These are phyloP conservation scores for Nephila pilipes DNA, from an alignment of 1,140 invertebrate species.

Conservation along the genomic window DNA sequence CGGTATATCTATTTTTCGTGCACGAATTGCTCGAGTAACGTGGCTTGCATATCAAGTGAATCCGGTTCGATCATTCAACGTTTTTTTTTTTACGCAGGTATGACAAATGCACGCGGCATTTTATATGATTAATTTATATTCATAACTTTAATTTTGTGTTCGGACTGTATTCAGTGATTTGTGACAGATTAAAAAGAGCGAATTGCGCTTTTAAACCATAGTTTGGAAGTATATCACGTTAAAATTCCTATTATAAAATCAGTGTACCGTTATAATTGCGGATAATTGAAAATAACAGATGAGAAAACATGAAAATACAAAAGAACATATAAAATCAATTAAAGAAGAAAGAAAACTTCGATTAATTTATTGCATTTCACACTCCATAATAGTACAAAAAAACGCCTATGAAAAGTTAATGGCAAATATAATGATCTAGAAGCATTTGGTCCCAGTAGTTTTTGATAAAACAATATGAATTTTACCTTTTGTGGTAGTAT, in stretches of 20 bases:
- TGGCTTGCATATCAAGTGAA: conserved; percentile 38
- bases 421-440: too few relatives aligned
- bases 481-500: too few relatives aligned
- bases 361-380: too few relatives aligned
- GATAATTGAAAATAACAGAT: background rate
- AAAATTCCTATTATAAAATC: background rate
- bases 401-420: too few relatives aligned
- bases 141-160: conserved; percentile 17
- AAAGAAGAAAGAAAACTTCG: too few relatives aligned
- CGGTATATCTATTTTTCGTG: conserved; percentile 48
- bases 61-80: background rate
- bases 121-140: conserved; percentile 11
- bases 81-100: background rate
- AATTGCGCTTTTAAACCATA: background rate
- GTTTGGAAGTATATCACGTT: background rate
- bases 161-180: background rate
- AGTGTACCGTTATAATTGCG: background rate
- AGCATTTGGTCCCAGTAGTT: too few relatives aligned
- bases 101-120: conserved; percentile 1
- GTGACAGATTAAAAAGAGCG: conserved; percentile 12
- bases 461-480: too few relatives aligned
- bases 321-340: too few relatives aligned
- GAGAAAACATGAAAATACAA: background rate
- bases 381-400: too few relatives aligned
- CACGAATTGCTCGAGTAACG: conserved; percentile 19